Evolutionary conservation across 1,140 invertebrate species (phyloP).

Genomic region (Drosophila lini): DNA sequence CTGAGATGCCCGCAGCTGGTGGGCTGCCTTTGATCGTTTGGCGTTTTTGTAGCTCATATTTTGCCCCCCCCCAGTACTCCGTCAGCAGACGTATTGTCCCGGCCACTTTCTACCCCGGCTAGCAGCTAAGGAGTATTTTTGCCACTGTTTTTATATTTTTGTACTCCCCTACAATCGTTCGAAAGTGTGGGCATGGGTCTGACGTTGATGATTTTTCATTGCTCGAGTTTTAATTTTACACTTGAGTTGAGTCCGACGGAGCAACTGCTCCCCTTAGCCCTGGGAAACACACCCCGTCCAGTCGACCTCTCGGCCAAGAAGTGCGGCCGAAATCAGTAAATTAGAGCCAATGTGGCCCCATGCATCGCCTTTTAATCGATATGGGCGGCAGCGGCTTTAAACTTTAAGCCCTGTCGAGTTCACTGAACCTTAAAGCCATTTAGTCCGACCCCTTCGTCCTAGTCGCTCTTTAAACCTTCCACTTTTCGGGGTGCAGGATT

Average conservation of each 20-base stretch:
- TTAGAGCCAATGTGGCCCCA: conserved; percentile 26
- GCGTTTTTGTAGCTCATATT: conserved; percentile 69
- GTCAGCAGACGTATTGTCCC: conserved; percentile 54
- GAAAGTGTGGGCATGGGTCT: conserved; percentile 44
- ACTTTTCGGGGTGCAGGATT: conserved; percentile 13
- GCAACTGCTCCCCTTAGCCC: conserved; percentile 14
- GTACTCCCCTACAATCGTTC: conserved; percentile 22
- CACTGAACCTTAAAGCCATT: conserved; percentile 59
- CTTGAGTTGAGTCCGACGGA: conserved; percentile 75
- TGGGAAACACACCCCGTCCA: conserved; percentile 1
- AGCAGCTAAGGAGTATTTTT: conserved; percentile 52
- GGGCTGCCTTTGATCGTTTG: conserved; percentile 75
- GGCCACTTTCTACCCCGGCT: conserved; percentile 9
- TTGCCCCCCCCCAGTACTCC: conserved; percentile 27
- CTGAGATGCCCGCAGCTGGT: conserved; percentile 65
- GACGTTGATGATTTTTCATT: conserved; percentile 84
- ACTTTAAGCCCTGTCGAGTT: conserved; percentile 27
- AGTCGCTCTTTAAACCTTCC: conserved; percentile 22
- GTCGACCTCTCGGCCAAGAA: not conserved
- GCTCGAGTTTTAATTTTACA: conserved; percentile 84
- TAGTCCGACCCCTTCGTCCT: not conserved
- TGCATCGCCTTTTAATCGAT: conserved; percentile 31
- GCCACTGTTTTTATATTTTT: conserved; percentile 62
- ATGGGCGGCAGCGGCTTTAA: conserved; percentile 19
- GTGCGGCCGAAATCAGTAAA: conserved; percentile 32